A percentile compares a stretch with the other conserved stretches of the same genome.
phyloP scores from a whole-genome alignment of 2,797 vertebrate species.

The Hephaestus fuliginosus region DNA sequence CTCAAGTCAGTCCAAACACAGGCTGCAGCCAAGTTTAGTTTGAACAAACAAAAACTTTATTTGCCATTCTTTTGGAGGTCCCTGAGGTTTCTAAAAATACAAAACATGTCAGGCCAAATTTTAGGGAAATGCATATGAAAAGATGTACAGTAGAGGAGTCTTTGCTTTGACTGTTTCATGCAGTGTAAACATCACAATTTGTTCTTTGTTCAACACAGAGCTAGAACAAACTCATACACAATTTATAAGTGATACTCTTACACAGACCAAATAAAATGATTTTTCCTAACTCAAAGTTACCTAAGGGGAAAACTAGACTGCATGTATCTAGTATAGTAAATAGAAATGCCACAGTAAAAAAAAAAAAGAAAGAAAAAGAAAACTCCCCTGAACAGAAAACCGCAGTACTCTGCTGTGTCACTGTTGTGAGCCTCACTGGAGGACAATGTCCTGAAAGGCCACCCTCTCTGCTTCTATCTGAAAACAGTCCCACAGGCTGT shows the following conservation, averaged over 20 bases:
- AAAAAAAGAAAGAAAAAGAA: not conserved
- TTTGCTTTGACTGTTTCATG: slow-evolving; percentile 21
- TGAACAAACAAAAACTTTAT: not conserved
- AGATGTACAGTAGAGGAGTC: not conserved
- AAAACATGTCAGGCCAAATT: not conserved
- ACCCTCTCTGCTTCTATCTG: slow-evolving; percentile 4
- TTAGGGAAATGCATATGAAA: not conserved
- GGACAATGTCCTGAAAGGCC: slow-evolving; percentile 25
- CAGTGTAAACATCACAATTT: slow-evolving; percentile 1
- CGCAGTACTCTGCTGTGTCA: not conserved
- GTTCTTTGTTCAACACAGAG: slow-evolving; percentile 19
- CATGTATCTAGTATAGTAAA: not conserved
- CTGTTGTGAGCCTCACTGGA: not conserved
- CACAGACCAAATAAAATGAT: not conserved
- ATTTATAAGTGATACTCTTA: not conserved
- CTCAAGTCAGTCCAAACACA: not conserved
- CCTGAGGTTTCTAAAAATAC: not conserved
- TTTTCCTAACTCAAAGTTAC: not conserved
- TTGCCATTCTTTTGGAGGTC: not conserved
- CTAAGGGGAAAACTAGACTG: slow-evolving; percentile 1
- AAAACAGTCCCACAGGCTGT: slow-evolving; percentile 25
- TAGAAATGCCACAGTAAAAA: not conserved
- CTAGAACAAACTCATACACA: not conserved
- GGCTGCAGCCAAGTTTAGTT: not conserved
- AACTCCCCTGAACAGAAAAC: not conserved